Evolutionary conservation across 2,797 vertebrate species (phyloP).

Genomic region (Darevskia nairensis): DNA sequence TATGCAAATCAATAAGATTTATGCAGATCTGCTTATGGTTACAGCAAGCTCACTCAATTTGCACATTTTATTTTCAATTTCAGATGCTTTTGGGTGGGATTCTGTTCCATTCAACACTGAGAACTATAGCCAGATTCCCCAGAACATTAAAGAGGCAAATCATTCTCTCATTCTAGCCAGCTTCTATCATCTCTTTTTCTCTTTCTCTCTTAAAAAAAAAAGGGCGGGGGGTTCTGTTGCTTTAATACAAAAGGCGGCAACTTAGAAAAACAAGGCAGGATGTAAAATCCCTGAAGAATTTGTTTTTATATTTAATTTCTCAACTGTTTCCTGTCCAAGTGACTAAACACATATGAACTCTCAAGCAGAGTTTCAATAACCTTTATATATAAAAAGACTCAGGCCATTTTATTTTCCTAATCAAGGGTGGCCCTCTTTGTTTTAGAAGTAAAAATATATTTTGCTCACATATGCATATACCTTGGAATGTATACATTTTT

Average conservation of each 20-base stretch:
- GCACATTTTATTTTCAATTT: not conserved
- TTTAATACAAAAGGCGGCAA: slow-evolving; percentile 64
- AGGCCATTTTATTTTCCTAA: slow-evolving; percentile 37
- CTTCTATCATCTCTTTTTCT: slow-evolving; percentile 10
- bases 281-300: slow-evolving; percentile 62
- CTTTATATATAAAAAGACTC: slow-evolving; percentile 45
- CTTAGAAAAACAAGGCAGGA: slow-evolving; percentile 68
- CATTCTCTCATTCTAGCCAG: slow-evolving; percentile 25
- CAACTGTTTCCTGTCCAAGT: slow-evolving; percentile 66
- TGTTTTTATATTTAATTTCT: slow-evolving; percentile 71
- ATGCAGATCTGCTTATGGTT: not conserved
- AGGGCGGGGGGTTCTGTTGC: slow-evolving; percentile 43
- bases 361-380: slow-evolving; percentile 59
- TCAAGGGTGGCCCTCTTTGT: slow-evolving; percentile 48
- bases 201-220: slow-evolving; percentile 37
- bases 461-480: not conserved
- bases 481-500: not conserved
- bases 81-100: not conserved
- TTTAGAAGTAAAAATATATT: not conserved
- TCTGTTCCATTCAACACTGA: not conserved
- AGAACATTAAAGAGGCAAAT: slow-evolving; percentile 21
- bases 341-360: slow-evolving; percentile 69
- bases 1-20: not conserved
- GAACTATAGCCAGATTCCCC: not conserved
- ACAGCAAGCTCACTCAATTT: not conserved